Percentiles rank a stretch among this genome's conserved stretches.
phyloP scores from a whole-genome alignment of 2,888 invertebrate genomes.

The Rhagium mordax region DNA sequence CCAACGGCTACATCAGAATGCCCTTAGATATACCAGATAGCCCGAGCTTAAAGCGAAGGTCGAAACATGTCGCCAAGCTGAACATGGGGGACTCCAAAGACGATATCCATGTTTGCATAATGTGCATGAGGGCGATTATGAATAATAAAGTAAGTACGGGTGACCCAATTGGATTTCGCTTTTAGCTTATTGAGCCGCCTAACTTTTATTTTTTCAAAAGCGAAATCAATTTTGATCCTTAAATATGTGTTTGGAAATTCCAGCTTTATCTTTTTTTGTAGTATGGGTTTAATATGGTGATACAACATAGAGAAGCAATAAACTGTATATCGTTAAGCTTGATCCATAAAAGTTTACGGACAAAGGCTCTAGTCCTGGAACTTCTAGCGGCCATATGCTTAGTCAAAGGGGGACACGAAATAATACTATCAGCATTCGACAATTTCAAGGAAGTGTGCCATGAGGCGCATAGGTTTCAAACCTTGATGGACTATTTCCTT shows the following conservation, averaged over 20 bases:
- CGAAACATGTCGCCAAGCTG: slow-evolving; percentile 88
- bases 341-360: slow-evolving; percentile 96
- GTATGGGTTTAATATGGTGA: slow-evolving; percentile 99
- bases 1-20: slow-evolving; percentile 68
- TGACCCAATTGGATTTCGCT: not conserved
- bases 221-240: no score
- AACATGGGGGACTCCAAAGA: slow-evolving; percentile 97
- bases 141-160: slow-evolving; percentile 88
- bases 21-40: slow-evolving; percentile 77
- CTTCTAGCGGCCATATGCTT: slow-evolving; percentile 98
- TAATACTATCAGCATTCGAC: slow-evolving; percentile 96
- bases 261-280: no score
- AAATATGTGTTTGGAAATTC: no score
- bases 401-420: slow-evolving; percentile 99
- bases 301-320: slow-evolving; percentile 97
- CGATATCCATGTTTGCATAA: slow-evolving; percentile 99
- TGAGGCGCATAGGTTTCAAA: slow-evolving; percentile 93
- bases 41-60: slow-evolving; percentile 81
- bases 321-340: slow-evolving; percentile 98
- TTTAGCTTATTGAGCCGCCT: no score
- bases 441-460: slow-evolving; percentile 95
- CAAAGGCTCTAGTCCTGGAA: slow-evolving; percentile 97
- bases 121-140: slow-evolving; percentile 99
- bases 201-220: no score
- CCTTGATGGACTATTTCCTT: slow-evolving; percentile 97